Evolutionary conservation across 2,888 invertebrate genomes (phyloP).

Genomic region (Metellina segmentata): DNA sequence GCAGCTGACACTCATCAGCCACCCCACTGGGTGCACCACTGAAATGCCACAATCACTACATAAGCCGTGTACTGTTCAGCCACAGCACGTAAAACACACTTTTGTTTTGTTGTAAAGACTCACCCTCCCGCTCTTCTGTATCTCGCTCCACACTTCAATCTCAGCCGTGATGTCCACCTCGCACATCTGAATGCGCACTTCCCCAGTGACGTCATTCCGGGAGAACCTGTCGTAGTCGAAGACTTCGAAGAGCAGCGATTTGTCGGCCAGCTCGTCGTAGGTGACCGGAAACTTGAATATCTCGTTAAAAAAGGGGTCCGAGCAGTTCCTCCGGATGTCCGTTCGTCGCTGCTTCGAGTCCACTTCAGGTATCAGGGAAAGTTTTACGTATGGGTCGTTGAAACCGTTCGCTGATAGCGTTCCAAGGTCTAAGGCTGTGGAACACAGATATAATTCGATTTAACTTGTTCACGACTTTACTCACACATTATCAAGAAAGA

Average conservation of each 20-base stretch:
- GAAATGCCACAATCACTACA: too few relatives aligned
- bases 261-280: conserved; percentile 91
- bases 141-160: conserved; percentile 93
- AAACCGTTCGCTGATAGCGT: conserved; percentile 92
- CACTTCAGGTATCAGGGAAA: conserved; percentile 90
- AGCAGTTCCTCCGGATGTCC: conserved; percentile 90
- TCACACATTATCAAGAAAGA: too few relatives aligned
- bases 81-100: too few relatives aligned
- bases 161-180: conserved; percentile 89
- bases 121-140: conserved; percentile 88
- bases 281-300: conserved; percentile 96
- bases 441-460: neutral
- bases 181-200: conserved; percentile 89
- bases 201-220: conserved; percentile 92
- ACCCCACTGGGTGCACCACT: too few relatives aligned
- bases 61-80: too few relatives aligned
- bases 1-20: too few relatives aligned
- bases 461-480: neutral
- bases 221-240: conserved; percentile 88
- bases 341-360: conserved; percentile 92
- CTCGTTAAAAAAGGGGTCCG: conserved; percentile 93
- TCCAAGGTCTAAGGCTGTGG: conserved; percentile 87
- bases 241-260: conserved; percentile 88
- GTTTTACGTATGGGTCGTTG: conserved; percentile 92
- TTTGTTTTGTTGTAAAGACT: neutral